These are phyloP conservation scores for Corythaeola cristata DNA, from an alignment of 2,113 vertebrate species.

Conservation along the genomic window DNA sequence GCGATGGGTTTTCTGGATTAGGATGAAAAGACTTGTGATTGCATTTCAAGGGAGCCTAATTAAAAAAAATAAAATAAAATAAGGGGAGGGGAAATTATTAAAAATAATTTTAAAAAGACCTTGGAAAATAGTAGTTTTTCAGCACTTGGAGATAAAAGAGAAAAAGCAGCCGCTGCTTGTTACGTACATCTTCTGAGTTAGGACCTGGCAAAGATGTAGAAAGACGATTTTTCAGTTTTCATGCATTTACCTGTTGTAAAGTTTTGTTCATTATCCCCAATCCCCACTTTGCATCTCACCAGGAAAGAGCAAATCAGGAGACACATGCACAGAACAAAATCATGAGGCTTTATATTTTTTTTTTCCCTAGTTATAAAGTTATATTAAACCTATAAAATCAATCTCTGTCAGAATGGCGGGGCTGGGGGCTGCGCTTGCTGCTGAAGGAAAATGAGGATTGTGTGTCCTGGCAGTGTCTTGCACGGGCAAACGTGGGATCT, in stretches of 20 bases:
- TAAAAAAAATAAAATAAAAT: neutral
- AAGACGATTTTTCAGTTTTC: neutral
- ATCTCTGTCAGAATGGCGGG: neutral
- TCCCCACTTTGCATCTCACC: neutral
- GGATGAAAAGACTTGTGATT: neutral
- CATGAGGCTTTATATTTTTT: neutral
- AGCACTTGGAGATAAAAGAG: neutral
- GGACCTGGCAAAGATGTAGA: neutral
- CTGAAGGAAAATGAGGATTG: neutral
- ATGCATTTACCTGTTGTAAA: neutral
- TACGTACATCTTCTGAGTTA: neutral
- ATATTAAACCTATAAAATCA: neutral
- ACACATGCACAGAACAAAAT: neutral
- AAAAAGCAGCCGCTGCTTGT: neutral
- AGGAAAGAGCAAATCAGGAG: neutral
- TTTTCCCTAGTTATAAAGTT: neutral
- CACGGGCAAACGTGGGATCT: fast-evolving
- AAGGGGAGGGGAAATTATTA: fast-evolving
- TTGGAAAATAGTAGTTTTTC: neutral
- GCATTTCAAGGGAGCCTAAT: neutral
- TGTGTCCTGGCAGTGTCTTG: neutral
- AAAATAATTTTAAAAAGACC: neutral
- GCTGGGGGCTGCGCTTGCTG: neutral
- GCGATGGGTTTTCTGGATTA: neutral
- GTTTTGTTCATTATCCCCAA: neutral